A percentile compares a stretch with the other conserved stretches of the same genome.
Conservation (phyloP, 1,140 invertebrate genomes). For the Zophobas atratus region DNA sequence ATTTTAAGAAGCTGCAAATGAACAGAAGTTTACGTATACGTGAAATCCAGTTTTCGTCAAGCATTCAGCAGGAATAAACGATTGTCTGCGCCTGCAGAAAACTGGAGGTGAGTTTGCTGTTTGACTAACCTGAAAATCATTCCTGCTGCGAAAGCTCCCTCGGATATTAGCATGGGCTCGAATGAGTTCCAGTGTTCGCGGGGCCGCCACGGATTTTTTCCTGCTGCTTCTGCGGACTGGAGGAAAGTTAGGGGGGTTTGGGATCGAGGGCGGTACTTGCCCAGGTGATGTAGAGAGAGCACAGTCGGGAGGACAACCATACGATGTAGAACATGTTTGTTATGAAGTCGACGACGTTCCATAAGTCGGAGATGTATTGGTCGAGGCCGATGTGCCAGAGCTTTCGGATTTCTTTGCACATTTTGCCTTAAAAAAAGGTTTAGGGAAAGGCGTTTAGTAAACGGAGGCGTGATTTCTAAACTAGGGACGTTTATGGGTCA, state of each 20-base stretch:
- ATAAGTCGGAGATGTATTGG: conserved; percentile 91
- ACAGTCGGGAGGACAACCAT: conserved; percentile 81
- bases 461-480: neutral
- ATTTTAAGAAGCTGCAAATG: conserved; percentile 81
- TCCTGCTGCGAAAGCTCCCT: conserved; percentile 95
- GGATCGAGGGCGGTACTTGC: neutral
- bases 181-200: conserved; percentile 93
- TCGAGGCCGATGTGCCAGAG: conserved; percentile 87
- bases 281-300: conserved; percentile 1
- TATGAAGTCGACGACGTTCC: conserved; percentile 97
- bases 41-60: neutral
- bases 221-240: conserved; percentile 80
- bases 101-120: neutral
- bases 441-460: neutral
- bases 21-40: conserved; percentile 1
- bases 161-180: conserved; percentile 94
- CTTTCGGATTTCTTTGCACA: conserved; percentile 93
- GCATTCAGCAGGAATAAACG: neutral
- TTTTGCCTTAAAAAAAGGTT: conserved; percentile 78
- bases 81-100: neutral
- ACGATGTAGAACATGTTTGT: conserved; percentile 88
- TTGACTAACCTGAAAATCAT: conserved; percentile 87
- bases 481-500: neutral
- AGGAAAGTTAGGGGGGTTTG: conserved; percentile 77
- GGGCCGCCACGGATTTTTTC: conserved; percentile 75